These are phyloP conservation scores for Myxocyprinus asiaticus DNA, from an alignment of 2,113 vertebrate genomes.

Conservation along the genomic window DNA sequence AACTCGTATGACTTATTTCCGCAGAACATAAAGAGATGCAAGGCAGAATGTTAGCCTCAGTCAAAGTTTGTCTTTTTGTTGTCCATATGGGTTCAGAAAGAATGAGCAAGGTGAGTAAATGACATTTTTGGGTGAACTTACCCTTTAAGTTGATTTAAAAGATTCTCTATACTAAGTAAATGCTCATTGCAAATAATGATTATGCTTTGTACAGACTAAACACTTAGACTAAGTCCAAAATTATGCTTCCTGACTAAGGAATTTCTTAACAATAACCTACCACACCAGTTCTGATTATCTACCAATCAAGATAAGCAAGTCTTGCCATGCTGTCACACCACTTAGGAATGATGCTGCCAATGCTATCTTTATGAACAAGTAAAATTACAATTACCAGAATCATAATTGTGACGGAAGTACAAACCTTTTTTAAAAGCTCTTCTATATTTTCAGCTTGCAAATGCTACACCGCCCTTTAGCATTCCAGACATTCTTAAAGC, in stretches of 20 bases:
- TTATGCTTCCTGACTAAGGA: constrained; percentile 12
- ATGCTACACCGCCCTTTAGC: neutral
- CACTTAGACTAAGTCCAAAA: neutral
- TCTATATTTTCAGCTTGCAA: neutral
- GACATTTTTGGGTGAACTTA: too few species aligned
- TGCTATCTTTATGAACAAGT: constrained; percentile 14
- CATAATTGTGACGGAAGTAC: neutral
- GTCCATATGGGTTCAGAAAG: too few species aligned
- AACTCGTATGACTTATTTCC: too few species aligned
- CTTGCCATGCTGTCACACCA: constrained; percentile 34
- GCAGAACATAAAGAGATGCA: too few species aligned
- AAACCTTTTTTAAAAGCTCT: neutral
- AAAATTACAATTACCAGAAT: constrained; percentile 6
- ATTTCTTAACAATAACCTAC: constrained; percentile 37
- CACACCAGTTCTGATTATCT: constrained; percentile 46
- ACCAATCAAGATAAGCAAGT: constrained; percentile 49
- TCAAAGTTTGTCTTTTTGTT: too few species aligned
- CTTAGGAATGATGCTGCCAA: constrained; percentile 35
- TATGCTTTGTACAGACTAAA: neutral
- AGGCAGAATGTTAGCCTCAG: too few species aligned
- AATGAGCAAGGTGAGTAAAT: too few species aligned
- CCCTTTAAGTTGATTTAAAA: neutral
- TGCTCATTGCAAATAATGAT: neutral
- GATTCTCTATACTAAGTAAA: neutral
- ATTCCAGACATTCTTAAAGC: neutral